Conservation (phyloP, 2,797 vertebrate genomes). For the Myotis planiceps region DNA sequence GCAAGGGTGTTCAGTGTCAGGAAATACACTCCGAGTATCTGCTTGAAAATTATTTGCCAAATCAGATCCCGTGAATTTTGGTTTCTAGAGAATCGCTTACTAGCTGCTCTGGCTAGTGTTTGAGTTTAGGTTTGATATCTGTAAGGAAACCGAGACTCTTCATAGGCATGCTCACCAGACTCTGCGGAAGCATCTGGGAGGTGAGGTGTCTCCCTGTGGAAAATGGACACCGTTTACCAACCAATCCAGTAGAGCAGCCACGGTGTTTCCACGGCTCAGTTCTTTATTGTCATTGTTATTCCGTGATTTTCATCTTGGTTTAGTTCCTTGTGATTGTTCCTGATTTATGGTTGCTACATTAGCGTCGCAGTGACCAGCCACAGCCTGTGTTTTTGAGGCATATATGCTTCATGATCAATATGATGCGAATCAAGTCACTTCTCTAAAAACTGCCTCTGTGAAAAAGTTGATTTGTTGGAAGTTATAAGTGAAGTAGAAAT, state of each 20-base stretch:
- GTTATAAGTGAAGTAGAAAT: background rate
- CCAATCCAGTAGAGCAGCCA: background rate
- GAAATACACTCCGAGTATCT: rapidly evolving
- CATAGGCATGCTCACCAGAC: background rate
- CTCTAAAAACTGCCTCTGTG: background rate
- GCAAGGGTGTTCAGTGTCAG: background rate
- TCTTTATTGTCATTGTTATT: background rate
- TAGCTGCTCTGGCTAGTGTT: background rate
- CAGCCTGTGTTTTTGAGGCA: background rate
- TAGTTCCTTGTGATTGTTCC: background rate
- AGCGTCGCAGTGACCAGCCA: background rate
- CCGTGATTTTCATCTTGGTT: background rate
- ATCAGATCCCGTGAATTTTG: background rate
- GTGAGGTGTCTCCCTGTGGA: rapidly evolving
- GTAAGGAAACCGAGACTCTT: background rate
- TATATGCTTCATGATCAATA: background rate
- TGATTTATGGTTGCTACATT: background rate
- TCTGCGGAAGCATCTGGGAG: background rate
- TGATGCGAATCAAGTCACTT: background rate
- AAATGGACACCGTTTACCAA: background rate
- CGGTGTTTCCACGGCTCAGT: too few species aligned
- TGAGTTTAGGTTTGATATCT: background rate
- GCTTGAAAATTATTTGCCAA: background rate
- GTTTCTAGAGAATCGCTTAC: background rate
- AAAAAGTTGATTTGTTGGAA: background rate